Evolutionary conservation across 1,140 invertebrate species (phyloP).

Genomic region (Drosophila insularis): DNA sequence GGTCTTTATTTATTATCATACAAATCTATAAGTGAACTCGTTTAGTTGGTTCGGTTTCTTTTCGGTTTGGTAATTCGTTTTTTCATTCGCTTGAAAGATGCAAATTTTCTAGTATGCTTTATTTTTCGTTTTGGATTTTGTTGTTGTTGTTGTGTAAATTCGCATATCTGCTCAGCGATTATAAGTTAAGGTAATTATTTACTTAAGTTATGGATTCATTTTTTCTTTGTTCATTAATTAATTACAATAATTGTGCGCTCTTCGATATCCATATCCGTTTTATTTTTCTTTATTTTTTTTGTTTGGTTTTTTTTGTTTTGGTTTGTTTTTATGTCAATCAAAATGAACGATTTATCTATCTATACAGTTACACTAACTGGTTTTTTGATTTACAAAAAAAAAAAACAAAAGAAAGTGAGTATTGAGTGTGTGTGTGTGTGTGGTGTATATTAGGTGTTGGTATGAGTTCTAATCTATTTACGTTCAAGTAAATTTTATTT

Average conservation of each 20-base stretch:
- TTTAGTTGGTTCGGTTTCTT: constrained; percentile 34
- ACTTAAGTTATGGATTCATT: constrained; percentile 71
- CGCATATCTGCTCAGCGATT: constrained; percentile 52
- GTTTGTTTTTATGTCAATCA: constrained; percentile 5
- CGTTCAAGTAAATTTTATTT: constrained; percentile 5
- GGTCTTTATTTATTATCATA: constrained; percentile 38
- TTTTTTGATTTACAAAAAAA: constrained; percentile 41
- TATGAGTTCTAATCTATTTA: constrained; percentile 13
- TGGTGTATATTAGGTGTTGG: constrained; percentile 2
- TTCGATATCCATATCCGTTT: constrained; percentile 69
- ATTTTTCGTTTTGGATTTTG: background rate
- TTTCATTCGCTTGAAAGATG: background rate
- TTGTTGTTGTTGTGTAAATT: constrained; percentile 57
- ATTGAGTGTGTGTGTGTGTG: constrained; percentile 17
- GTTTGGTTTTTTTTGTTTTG: background rate
- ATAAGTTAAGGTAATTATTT: constrained; percentile 35
- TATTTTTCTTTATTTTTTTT: constrained; percentile 10
- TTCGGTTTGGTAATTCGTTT: constrained; percentile 18
- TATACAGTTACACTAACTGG: constrained; percentile 51
- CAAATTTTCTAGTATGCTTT: background rate
- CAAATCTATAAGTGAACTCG: constrained; percentile 32
- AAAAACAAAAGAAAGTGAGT: background rate
- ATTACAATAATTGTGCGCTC: constrained; percentile 77
- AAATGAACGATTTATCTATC: constrained; percentile 55
- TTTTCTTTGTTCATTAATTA: constrained; percentile 40